phyloP scores from a whole-genome alignment of 2,113 vertebrate species.

The Hylia prasina region DNA sequence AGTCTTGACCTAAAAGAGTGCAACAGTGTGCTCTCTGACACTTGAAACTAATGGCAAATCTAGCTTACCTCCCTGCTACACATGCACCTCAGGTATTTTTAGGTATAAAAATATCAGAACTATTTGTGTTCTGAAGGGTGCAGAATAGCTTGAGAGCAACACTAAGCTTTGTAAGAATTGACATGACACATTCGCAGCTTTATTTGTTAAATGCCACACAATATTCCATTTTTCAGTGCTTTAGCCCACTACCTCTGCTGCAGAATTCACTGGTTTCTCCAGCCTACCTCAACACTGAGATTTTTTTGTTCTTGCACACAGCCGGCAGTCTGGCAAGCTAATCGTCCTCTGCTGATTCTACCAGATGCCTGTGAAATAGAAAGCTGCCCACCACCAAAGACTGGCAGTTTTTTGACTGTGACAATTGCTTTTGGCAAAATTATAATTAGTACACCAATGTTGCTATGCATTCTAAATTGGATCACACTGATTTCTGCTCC shows the following conservation, averaged over 20 bases:
- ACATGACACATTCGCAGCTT: not conserved
- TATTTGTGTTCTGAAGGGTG: not conserved
- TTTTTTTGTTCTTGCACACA: not conserved
- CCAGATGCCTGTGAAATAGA: conserved; percentile 60
- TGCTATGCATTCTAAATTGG: conserved; percentile 49
- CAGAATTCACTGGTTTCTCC: not conserved
- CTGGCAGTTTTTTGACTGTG: conserved; percentile 45
- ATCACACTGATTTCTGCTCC: conserved; percentile 45
- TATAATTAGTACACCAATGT: conserved; percentile 54
- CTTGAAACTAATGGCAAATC: not conserved
- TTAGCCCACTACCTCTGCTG: not conserved
- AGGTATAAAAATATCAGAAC: not conserved
- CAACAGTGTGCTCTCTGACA: not conserved
- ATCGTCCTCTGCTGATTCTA: conserved; percentile 22
- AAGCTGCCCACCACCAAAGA: conserved; percentile 40
- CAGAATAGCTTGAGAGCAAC: not conserved
- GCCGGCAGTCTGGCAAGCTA: conserved; percentile 9
- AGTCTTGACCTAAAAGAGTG: not conserved
- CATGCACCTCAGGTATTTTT: not conserved
- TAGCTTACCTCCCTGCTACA: not conserved
- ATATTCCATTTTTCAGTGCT: not conserved
- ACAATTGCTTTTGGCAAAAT: conserved; percentile 59
- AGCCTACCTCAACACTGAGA: not conserved
- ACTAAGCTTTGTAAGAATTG: not conserved
- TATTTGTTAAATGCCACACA: not conserved